Percentiles rank a stretch among this genome's conserved stretches.
These are phyloP conservation scores for Botia kubotai DNA, from an alignment of 2,797 vertebrate species.

Conservation along the genomic window DNA sequence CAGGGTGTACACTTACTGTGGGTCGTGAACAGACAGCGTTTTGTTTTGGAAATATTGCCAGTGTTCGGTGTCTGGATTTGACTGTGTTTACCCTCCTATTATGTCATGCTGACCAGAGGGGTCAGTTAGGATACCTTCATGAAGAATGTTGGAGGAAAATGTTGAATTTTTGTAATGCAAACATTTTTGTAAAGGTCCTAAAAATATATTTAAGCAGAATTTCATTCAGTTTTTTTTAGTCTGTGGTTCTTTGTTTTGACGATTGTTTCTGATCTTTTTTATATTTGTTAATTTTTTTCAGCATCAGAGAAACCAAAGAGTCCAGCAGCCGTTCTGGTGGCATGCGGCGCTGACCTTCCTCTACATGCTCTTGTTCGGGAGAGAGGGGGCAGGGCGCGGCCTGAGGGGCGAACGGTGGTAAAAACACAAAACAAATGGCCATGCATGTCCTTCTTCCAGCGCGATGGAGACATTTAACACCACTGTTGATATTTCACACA, in stretches of 20 bases:
- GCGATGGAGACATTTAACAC: slow-evolving; percentile 67
- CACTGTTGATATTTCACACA: slow-evolving; percentile 80
- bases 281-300: slow-evolving; percentile 65
- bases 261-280: too few relatives aligned
- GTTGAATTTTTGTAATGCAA: too few relatives aligned
- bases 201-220: too few relatives aligned
- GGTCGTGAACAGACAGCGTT: slow-evolving; percentile 20
- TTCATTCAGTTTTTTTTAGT: too few relatives aligned
- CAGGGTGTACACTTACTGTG: background rate
- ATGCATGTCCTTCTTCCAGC: background rate
- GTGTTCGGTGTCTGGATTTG: slow-evolving; percentile 68
- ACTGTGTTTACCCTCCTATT: slow-evolving; percentile 47
- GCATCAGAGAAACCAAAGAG: slow-evolving; percentile 85
- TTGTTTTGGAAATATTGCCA: slow-evolving; percentile 71
- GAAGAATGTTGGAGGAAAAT: too few relatives aligned
- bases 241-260: too few relatives aligned
- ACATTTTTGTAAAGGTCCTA: too few relatives aligned
- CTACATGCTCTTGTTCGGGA: slow-evolving; percentile 75
- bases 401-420: slow-evolving; percentile 75
- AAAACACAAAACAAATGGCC: slow-evolving; percentile 61
- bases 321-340: slow-evolving; percentile 78
- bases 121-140: background rate
- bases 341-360: slow-evolving; percentile 75
- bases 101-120: slow-evolving; percentile 24
- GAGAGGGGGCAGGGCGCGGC: slow-evolving; percentile 68